Conservation (phyloP, 2,113 vertebrate genomes). For the Motacilla alba region DNA sequence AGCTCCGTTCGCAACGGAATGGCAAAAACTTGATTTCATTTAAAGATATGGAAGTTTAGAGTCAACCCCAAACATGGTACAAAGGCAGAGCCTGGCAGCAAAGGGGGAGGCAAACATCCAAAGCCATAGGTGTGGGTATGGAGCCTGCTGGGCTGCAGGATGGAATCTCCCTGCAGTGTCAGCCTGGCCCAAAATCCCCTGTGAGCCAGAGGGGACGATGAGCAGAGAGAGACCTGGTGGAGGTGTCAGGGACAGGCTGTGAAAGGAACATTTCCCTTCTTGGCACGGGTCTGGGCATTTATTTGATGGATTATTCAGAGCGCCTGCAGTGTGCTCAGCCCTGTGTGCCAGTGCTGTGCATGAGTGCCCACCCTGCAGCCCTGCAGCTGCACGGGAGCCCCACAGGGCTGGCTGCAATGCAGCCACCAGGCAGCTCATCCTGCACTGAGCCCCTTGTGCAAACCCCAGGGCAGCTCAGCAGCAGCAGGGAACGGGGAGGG, state of each 20-base stretch:
- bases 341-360: background rate
- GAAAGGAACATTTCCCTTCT: too few relatives aligned
- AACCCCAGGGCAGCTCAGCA: background rate
- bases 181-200: accelerated
- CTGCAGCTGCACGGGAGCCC: background rate
- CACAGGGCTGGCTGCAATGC: background rate
- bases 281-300: accelerated
- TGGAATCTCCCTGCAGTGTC: background rate
- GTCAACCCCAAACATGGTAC: background rate
- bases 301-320: background rate
- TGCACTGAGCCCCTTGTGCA: background rate
- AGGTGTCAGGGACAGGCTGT: background rate
- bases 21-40: background rate
- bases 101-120: background rate
- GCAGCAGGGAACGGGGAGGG: accelerated
- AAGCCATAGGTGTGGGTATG: accelerated
- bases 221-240: background rate
- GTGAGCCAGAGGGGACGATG: background rate
- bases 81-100: background rate
- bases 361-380: background rate
- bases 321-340: too few relatives aligned
- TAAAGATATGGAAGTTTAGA: accelerated
- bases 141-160: background rate
- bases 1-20: accelerated
- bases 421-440: background rate